Evolutionary conservation across 2,113 vertebrate species (phyloP).

Genomic region (Ancistrus triradiatus): DNA sequence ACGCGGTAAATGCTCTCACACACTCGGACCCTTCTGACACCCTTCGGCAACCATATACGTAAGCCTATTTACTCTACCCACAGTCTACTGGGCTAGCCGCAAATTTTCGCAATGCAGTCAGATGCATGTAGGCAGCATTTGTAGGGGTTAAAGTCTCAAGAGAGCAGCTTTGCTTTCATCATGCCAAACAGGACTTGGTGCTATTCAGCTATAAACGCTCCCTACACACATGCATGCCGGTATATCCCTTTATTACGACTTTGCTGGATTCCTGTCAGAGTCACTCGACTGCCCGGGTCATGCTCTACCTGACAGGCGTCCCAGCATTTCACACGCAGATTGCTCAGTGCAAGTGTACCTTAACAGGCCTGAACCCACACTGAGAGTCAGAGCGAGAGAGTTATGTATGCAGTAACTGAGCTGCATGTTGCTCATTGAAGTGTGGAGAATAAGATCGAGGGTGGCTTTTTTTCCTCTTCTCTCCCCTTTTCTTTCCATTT

Average conservation of each 20-base stretch:
- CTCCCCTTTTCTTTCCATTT: constrained; percentile 1
- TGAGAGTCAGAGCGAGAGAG: neutral
- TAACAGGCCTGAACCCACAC: constrained; percentile 16
- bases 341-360: constrained; percentile 61
- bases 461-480: constrained; percentile 47
- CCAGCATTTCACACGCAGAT: constrained; percentile 83
- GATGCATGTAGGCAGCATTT: neutral
- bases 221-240: constrained; percentile 16
- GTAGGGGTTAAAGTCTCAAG: neutral
- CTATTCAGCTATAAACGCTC: neutral
- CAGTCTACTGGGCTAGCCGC: too few species aligned
- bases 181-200: constrained; percentile 67
- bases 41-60: too few species aligned
- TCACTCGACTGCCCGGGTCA: constrained; percentile 58
- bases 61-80: too few species aligned
- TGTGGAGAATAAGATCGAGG: constrained; percentile 89
- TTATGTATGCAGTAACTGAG: constrained; percentile 77
- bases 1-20: too few species aligned
- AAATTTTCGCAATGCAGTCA: neutral
- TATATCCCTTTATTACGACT: constrained; percentile 49
- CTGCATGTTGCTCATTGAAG: constrained; percentile 82
- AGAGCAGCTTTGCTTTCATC: neutral
- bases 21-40: too few species aligned
- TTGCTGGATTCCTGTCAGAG: constrained; percentile 40
- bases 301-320: constrained; percentile 75